Base-by-base conservation (phyloP, 2,888 invertebrate genomes). In the Perithous albicinctus region DNA sequence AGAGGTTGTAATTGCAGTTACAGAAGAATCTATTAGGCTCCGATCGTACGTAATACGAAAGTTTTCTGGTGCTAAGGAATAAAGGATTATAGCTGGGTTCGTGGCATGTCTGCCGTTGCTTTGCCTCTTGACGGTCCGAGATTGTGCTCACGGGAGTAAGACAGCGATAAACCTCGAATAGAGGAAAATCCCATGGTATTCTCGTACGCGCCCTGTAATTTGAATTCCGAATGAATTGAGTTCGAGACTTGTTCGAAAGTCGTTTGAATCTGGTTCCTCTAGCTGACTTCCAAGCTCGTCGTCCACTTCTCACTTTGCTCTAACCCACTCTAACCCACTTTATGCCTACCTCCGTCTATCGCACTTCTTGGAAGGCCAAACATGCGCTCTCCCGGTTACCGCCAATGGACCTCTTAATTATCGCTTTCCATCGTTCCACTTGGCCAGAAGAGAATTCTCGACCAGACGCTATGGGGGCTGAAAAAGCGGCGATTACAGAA, bases 161-260 rank as follows among this genome's bases (percentile, higher is more conserved):
- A 66, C 56, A 12, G 75, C 41, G 29, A 75, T 66, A 46, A 66
- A 66, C 32, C 75, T 64, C 32, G 43, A 64, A 35, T 7, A 8
- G 26, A 61, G 74, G 32, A 64, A 78, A 72, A 18, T 59, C 59
- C 72, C 41, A 48, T 76, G 82, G 82, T 61, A 76, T 78, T 46
- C 66, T 72, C 75, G 56, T 81, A 15, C 51, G 54, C 54, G 84
- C 79, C 73, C 84, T 86, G 87, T 90, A 90, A 90, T 90, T 90
- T 90, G 89, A 90, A 90, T 90, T 89, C 90, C 90, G 88, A 87
- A 87, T 88, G 89, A 90, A 90, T 90, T 87, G 89, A 90, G 89
- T 88, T 88, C 85, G 85, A 86, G 86, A 79, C 86, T 85, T 85
- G 84, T 86, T 86, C 83, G 77, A 85, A 86, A 85, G 86, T 88